phyloP scores from a whole-genome alignment of 2,113 vertebrate species.

The Cricetomys ansorgei region DNA sequence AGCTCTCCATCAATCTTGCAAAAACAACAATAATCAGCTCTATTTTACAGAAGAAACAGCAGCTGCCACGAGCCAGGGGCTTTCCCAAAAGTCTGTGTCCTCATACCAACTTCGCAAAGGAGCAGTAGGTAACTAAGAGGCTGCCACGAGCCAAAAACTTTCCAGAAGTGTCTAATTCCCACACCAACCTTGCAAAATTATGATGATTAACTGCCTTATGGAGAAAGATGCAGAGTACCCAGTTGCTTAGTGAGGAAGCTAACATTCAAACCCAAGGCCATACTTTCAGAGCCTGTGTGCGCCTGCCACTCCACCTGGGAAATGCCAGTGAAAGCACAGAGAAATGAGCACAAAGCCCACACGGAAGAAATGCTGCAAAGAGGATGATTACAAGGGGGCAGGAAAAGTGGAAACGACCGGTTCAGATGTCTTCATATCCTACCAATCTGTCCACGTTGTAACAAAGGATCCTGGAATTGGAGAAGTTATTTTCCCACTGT shows the following conservation, averaged over 20 bases:
- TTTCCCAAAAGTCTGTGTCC: background rate
- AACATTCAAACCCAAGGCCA: background rate
- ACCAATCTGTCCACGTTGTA: background rate
- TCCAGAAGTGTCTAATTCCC: background rate
- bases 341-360: background rate
- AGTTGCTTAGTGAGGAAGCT: background rate
- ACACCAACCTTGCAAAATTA: background rate
- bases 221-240: background rate
- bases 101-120: background rate
- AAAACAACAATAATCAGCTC: background rate
- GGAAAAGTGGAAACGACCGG: background rate
- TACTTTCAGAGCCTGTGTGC: background rate
- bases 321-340: background rate
- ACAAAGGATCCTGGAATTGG: background rate
- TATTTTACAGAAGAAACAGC: background rate
- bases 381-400: background rate
- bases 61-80: background rate
- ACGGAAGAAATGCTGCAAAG: background rate
- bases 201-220: background rate
- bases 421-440: background rate
- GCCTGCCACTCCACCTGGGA: background rate
- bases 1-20: background rate
- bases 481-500: background rate
- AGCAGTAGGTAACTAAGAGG: background rate
- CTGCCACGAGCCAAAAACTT: background rate